Conservation (phyloP, 2,113 vertebrate genomes). For the Ageneiosus marmoratus region DNA sequence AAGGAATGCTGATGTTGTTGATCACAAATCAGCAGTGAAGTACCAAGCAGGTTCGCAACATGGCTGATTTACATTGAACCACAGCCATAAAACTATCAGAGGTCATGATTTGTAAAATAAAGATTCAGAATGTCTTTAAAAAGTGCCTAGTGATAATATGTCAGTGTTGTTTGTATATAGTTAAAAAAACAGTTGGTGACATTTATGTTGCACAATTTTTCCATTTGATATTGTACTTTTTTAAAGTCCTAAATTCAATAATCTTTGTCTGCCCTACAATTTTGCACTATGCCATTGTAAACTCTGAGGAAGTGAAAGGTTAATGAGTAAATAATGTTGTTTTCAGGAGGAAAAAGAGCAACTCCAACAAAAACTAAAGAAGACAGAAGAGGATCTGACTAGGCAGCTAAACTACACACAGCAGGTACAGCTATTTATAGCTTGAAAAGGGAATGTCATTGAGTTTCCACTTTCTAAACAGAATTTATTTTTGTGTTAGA, state of each 20-base stretch:
- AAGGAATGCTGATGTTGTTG: too few relatives aligned
- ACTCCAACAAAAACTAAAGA: slow-evolving; percentile 80
- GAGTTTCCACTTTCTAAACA: not conserved
- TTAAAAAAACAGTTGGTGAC: too few relatives aligned
- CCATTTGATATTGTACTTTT: not conserved
- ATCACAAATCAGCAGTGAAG: not conserved
- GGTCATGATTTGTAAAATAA: not conserved
- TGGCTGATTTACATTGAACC: not conserved
- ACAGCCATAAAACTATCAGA: not conserved
- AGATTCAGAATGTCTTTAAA: too few relatives aligned
- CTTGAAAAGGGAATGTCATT: too few relatives aligned
- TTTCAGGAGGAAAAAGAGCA: slow-evolving; percentile 81
- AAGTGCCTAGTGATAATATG: not conserved
- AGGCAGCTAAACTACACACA: slow-evolving; percentile 83
- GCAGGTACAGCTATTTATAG: slow-evolving; percentile 72
- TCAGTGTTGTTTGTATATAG: not conserved
- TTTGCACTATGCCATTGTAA: not conserved
- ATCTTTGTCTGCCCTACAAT: not conserved
- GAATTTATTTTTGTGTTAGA: slow-evolving; percentile 60
- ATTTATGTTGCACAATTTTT: not conserved
- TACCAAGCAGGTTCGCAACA: not conserved
- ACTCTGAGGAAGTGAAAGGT: not conserved
- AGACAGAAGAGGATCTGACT: slow-evolving; percentile 84
- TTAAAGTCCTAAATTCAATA: not conserved
- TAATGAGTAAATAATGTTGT: not conserved